A percentile compares a stretch with the other conserved stretches of the same genome.
Conservation (phyloP, 2,888 invertebrate genomes). For the Hypercompe scribonia region DNA sequence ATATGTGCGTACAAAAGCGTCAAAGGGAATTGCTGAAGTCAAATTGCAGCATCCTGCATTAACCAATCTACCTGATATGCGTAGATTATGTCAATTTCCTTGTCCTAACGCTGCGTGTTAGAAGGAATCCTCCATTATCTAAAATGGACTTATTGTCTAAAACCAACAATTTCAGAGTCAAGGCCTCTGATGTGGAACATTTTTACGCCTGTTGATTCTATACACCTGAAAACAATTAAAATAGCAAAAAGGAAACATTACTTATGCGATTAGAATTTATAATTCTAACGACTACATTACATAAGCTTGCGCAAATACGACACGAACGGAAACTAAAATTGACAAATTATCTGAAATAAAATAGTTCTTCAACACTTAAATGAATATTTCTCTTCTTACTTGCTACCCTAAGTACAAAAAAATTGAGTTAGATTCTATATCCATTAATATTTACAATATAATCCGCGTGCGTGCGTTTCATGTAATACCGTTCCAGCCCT, state of each 20-base stretch:
- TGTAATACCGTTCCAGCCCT: neutral
- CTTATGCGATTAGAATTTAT: neutral
- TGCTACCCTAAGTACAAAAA: neutral
- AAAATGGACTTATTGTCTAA: neutral
- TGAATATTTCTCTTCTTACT: no score
- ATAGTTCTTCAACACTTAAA: no score
- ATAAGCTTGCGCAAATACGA: no score
- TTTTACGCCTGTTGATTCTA: conserved; percentile 7
- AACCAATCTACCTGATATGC: conserved; percentile 11
- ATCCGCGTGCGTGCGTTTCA: neutral
- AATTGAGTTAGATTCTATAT: neutral
- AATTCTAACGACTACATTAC: neutral
- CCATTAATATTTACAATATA: neutral
- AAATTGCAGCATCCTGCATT: conserved; percentile 6
- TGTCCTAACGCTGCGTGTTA: neutral
- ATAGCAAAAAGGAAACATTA: neutral
- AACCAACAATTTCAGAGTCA: neutral
- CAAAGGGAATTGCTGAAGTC: neutral
- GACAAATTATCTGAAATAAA: no score
- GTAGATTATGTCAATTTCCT: conserved; percentile 1
- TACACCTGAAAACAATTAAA: conserved; percentile 10
- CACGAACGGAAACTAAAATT: no score
- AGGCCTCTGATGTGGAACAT: conserved; percentile 12
- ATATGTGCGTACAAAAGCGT: neutral
- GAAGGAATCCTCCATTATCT: neutral